Evolutionary conservation across 1,140 invertebrate genomes (phyloP).

Genomic region (Aphelinus atriplicis): DNA sequence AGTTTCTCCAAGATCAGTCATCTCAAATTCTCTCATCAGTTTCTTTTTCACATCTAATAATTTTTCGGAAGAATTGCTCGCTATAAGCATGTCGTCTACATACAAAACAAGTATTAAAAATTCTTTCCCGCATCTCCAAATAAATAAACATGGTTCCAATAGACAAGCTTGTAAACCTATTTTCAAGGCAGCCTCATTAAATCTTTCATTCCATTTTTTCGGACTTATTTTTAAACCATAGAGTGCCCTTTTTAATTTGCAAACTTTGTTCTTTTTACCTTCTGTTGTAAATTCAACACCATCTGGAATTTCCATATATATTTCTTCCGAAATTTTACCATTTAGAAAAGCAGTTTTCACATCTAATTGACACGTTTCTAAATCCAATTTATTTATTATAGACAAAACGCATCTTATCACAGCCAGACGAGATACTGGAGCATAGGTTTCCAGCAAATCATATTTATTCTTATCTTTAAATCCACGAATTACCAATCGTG

Average conservation of each 20-base stretch:
- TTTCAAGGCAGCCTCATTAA: slow-evolving; percentile 31
- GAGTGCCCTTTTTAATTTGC: slow-evolving; percentile 47
- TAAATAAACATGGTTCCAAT: slow-evolving; percentile 50
- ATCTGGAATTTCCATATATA: slow-evolving; percentile 46
- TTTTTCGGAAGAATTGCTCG: slow-evolving; percentile 23
- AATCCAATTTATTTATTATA: slow-evolving; percentile 40
- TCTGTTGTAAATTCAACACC: slow-evolving; percentile 31
- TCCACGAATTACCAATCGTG: slow-evolving; percentile 30
- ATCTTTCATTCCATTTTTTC: slow-evolving; percentile 46
- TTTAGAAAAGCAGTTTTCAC: slow-evolving; percentile 57
- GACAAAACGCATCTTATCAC: slow-evolving; percentile 32
- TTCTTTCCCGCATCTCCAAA: slow-evolving; percentile 1
- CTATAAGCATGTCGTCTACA: slow-evolving; percentile 37
- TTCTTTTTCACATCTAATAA: slow-evolving; percentile 21
- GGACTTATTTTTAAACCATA: slow-evolving; percentile 52
- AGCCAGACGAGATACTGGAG: slow-evolving; percentile 38
- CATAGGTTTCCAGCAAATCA: slow-evolving; percentile 17
- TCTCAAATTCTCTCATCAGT: slow-evolving; percentile 24
- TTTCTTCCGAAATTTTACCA: slow-evolving; percentile 52
- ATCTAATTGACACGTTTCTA: slow-evolving; percentile 52
- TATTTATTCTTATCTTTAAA: slow-evolving; percentile 18
- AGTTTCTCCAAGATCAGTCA: slow-evolving; percentile 22
- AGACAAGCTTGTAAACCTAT: slow-evolving; percentile 35
- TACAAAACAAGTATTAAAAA: slow-evolving; percentile 21
- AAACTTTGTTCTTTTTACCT: slow-evolving; percentile 33